A percentile compares a stretch with the other conserved stretches of the same genome.
Conservation (phyloP, 2,113 vertebrate genomes). For the Vimba vimba region DNA sequence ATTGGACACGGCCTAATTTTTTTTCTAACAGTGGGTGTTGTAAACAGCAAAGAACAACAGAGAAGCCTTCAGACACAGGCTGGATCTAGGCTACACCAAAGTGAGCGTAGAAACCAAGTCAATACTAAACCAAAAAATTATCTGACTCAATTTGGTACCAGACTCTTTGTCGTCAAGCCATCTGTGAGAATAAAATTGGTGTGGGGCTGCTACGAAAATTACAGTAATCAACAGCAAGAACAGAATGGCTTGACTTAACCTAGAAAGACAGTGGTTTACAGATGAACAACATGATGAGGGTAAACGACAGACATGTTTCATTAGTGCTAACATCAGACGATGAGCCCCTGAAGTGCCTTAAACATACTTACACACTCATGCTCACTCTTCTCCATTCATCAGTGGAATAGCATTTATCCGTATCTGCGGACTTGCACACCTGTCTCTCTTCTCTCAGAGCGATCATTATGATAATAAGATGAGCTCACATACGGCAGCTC, state of each 20-base stretch:
- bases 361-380: conserved; percentile 9
- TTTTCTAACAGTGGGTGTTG: background rate
- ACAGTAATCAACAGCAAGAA: background rate
- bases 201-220: background rate
- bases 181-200: background rate
- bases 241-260: background rate
- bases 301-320: conserved; percentile 30
- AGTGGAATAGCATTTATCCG: conserved; percentile 13
- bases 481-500: background rate
- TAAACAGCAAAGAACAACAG: conserved; percentile 14
- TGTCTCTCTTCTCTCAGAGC: background rate
- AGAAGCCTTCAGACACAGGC: background rate
- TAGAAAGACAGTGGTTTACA: background rate
- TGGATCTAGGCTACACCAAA: conserved; percentile 17
- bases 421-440: background rate
- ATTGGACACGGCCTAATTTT: conserved; percentile 33
- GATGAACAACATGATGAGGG: background rate
- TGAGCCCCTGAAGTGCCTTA: background rate
- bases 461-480: conserved; percentile 4
- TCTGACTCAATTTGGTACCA: background rate
- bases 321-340: conserved; percentile 30
- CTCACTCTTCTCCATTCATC: background rate
- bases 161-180: background rate
- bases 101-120: background rate
- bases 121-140: background rate